These are phyloP conservation scores for Blastobasis lacticolella DNA, from an alignment of 2,888 invertebrate genomes.

Conservation along the genomic window DNA sequence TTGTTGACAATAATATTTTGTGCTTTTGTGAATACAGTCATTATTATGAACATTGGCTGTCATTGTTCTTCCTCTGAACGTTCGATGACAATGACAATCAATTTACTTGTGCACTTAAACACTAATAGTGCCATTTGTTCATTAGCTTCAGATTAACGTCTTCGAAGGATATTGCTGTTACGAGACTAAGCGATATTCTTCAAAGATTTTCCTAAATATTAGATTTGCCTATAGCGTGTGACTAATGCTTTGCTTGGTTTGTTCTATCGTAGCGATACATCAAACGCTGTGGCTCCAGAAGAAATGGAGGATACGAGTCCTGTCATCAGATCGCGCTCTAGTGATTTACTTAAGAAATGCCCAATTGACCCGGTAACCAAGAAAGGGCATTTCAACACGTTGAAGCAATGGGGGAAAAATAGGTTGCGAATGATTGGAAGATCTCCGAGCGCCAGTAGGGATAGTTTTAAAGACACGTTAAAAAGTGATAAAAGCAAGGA, in stretches of 20 bases:
- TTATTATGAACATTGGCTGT: constrained; percentile 55
- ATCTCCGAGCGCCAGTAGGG: constrained; percentile 73
- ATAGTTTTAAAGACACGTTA: constrained; percentile 55
- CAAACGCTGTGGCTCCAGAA: constrained; percentile 69
- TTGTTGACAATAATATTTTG: constrained; percentile 56
- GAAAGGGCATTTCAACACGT: constrained; percentile 83
- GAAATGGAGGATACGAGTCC: constrained; percentile 66
- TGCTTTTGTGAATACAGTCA: constrained; percentile 68
- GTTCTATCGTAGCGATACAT: constrained; percentile 71
- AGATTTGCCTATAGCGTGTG: constrained; percentile 69
- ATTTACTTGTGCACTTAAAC: constrained; percentile 62
- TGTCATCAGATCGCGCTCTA: constrained; percentile 81
- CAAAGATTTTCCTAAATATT: constrained; percentile 46
- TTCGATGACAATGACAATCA: constrained; percentile 50
- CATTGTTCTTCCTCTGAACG: constrained; percentile 39
- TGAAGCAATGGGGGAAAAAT: constrained; percentile 90
- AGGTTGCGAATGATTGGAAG: constrained; percentile 83
- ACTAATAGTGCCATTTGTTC: constrained; percentile 70
- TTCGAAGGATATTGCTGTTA: constrained; percentile 55
- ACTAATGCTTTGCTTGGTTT: constrained; percentile 76
- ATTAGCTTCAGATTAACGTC: constrained; percentile 68
- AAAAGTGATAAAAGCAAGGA: constrained; percentile 58
- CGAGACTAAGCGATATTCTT: constrained; percentile 59
- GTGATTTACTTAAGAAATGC: constrained; percentile 83
- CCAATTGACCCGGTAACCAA: constrained; percentile 71